Evolutionary conservation across 2,797 vertebrate species (phyloP), one percentile per base, ranked within the genome.

Genomic region (Chloroceryle inda): DNA sequence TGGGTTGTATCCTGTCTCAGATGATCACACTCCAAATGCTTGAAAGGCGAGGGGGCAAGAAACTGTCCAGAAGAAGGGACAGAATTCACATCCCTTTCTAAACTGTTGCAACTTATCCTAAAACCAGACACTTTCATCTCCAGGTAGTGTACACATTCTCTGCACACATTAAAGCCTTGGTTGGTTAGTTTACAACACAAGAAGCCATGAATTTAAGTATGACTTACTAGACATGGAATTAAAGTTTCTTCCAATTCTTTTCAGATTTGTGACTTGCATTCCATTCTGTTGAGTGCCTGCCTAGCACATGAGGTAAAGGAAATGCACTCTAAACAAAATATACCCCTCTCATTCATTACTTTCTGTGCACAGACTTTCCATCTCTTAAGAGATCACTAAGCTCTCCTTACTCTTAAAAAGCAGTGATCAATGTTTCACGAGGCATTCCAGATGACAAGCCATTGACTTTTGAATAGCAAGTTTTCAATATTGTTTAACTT

Each of bases 381-480:
- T 15, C 50, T 81, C 74, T 49, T 76, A 31, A 21, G 49, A 50
- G 73, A 79, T 27, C 18, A 10, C 35, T 84, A 59, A 92, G 35
- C 35, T 58, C 18, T 62, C 35, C 24, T 44, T 22, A 77, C 13
- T 66, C 42, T 47, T 59, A 50, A 88, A 86, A 94, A 89, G 4
- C 33, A 76, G 26, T 0, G 2, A 86, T 37, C 68, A 16, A 0
- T 40, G 61, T 6, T 59, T 31, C 50, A 52, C 0, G 0, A 80
- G 49, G 37, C 58, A 58, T n/a, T 81, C 55, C 53, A 93, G 42
- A 84, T 47, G 45, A 84, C 62, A 79, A 72, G 27, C 12, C 62
- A 90, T 31, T 3, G 4, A 74, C 69, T 92, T 92, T 44, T 69
- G 15, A 84, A 73, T 37, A 55, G 50, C 55, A 55, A 69, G 22